Conservation (phyloP, 2,888 invertebrate species). For the Teleiodes luculella region DNA sequence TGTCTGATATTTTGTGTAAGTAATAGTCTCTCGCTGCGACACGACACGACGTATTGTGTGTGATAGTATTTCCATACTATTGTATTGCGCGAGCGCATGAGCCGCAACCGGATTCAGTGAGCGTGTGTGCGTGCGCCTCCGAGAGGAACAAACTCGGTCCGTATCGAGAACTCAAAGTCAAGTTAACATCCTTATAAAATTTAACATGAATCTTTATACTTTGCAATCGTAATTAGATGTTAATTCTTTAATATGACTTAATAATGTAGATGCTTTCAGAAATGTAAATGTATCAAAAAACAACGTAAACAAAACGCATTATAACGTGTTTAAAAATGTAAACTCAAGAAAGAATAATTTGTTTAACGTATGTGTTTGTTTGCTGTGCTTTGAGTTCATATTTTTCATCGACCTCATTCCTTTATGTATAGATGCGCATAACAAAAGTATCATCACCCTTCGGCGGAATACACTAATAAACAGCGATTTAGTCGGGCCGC, state of each 20-base stretch:
- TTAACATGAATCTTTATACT: slow-evolving; percentile 32
- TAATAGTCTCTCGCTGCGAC: slow-evolving; percentile 45
- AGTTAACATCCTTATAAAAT: slow-evolving; percentile 25
- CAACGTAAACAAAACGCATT: neutral
- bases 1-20: slow-evolving; percentile 46
- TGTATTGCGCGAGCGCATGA: slow-evolving; percentile 33
- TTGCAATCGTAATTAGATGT: slow-evolving; percentile 33
- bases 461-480: slow-evolving; percentile 42
- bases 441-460: slow-evolving; percentile 36
- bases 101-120: slow-evolving; percentile 45
- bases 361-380: no score
- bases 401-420: neutral
- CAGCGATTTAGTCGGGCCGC: slow-evolving; percentile 32
- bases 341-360: no score
- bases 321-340: neutral
- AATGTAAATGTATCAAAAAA: neutral
- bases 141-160: slow-evolving; percentile 34
- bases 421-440: slow-evolving; percentile 8
- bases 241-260: neutral
- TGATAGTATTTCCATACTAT: slow-evolving; percentile 42
- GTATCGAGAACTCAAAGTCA: slow-evolving; percentile 33
- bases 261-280: neutral
- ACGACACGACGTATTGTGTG: slow-evolving; percentile 45
- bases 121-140: slow-evolving; percentile 36
- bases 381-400: no score